These are phyloP conservation scores for Diplogasteroides magnus DNA, from an alignment of 1,140 invertebrate genomes.

Conservation along the genomic window DNA sequence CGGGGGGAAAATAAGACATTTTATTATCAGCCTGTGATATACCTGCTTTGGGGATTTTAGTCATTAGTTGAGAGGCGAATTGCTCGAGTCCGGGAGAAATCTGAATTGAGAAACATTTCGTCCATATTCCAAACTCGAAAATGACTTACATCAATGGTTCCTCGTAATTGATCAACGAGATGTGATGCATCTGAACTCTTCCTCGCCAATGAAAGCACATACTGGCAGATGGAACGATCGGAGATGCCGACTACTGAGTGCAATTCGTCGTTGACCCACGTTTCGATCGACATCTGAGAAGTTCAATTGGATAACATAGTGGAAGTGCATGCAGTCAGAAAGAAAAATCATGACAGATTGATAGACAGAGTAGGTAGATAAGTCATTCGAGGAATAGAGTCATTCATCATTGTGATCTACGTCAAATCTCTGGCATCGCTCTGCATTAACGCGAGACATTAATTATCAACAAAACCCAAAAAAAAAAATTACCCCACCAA, in stretches of 20 bases:
- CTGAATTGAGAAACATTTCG: neutral
- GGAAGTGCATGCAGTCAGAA: too few relatives aligned
- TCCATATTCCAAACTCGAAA: conserved; percentile 2
- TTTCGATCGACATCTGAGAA: conserved; percentile 22
- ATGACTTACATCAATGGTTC: conserved; percentile 28
- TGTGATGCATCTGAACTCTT: conserved; percentile 37
- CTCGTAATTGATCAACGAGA: conserved; percentile 39
- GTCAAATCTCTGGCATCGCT: too few relatives aligned
- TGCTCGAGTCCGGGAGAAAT: conserved; percentile 4
- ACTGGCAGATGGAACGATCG: conserved; percentile 35
- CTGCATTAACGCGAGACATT: too few relatives aligned
- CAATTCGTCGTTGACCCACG: conserved; percentile 45
- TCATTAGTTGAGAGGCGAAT: conserved; percentile 29
- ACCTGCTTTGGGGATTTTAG: conserved; percentile 30
- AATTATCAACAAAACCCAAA: too few relatives aligned
- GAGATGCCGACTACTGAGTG: conserved; percentile 43
- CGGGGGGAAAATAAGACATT: too few relatives aligned
- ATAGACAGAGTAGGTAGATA: too few relatives aligned
- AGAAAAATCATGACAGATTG: too few relatives aligned
- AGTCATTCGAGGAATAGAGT: too few relatives aligned
- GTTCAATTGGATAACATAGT: too few relatives aligned
- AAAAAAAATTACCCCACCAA: too few relatives aligned
- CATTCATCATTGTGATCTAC: too few relatives aligned
- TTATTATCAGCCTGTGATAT: too few relatives aligned
- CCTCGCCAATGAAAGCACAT: conserved; percentile 44